Conservation (phyloP, 2,888 invertebrate genomes). For the Ariolimax columbianus region DNA sequence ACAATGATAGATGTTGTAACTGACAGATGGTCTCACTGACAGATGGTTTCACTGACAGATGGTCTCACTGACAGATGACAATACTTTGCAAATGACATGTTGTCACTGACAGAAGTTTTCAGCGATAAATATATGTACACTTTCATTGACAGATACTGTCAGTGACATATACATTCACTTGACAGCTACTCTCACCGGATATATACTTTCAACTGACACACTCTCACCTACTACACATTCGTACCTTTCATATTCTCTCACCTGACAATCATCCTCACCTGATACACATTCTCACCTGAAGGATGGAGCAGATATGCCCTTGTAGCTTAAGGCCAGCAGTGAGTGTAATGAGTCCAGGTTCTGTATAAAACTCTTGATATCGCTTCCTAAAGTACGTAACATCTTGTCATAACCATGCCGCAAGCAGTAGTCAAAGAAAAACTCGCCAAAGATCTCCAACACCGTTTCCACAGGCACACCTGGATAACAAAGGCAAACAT, state of each 20-base stretch:
- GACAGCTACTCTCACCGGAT: not conserved
- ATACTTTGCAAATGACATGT: too few species aligned
- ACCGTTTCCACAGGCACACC: conserved; percentile 73
- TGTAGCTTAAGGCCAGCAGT: conserved; percentile 75
- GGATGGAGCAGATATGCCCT: conserved; percentile 76
- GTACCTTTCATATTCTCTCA: not conserved
- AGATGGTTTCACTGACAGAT: too few species aligned
- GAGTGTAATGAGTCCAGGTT: conserved; percentile 77
- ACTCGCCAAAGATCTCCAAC: conserved; percentile 75
- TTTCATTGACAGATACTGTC: not conserved
- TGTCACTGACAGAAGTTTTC: too few species aligned
- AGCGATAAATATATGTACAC: too few species aligned
- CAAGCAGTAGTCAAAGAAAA: conserved; percentile 74
- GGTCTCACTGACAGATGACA: too few species aligned
- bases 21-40: too few species aligned
- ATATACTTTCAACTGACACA: not conserved
- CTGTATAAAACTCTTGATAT: conserved; percentile 74
- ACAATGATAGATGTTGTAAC: too few species aligned
- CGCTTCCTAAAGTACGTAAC: conserved; percentile 73
- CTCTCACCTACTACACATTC: not conserved
- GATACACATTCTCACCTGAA: conserved; percentile 70
- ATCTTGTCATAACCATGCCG: conserved; percentile 76
- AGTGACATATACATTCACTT: not conserved
- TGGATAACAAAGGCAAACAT: conserved; percentile 56
- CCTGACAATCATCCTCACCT: not conserved